These are phyloP conservation scores for Prionailurus bengalensis DNA, from an alignment of 2,113 vertebrate species.

Conservation along the genomic window DNA sequence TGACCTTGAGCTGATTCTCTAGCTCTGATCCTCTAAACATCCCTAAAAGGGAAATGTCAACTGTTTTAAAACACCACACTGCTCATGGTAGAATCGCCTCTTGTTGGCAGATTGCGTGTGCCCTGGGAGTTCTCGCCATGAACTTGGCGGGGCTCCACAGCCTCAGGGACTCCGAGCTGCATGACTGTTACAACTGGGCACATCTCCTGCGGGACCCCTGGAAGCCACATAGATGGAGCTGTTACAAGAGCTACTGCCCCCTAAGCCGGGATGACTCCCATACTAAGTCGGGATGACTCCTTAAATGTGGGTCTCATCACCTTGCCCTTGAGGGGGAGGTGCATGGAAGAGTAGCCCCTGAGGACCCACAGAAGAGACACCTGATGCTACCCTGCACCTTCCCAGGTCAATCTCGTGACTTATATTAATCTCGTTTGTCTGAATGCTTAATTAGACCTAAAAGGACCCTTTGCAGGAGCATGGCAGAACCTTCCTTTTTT, in stretches of 20 bases:
- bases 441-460: background rate
- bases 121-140: background rate
- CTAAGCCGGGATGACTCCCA: background rate
- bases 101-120: background rate
- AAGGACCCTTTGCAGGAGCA: background rate
- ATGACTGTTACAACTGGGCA: background rate
- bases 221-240: background rate
- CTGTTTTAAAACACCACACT: background rate
- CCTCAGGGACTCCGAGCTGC: background rate
- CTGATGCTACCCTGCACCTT: rapidly evolving
- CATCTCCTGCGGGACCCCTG: background rate
- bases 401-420: background rate
- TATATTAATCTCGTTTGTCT: background rate
- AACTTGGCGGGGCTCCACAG: background rate
- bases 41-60: background rate
- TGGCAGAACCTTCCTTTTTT: background rate
- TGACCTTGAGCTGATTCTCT: background rate
- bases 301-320: background rate
- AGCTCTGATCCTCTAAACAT: background rate
- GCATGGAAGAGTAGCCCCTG: background rate
- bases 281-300: background rate
- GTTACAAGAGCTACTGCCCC: background rate
- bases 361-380: background rate
- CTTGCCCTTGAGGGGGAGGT: background rate
- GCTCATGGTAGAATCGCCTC: background rate